A percentile compares a stretch with the other conserved stretches of the same genome.
Evolutionary conservation across 2,113 vertebrate genomes (phyloP).

Genomic region (Lepisosteus oculatus): DNA sequence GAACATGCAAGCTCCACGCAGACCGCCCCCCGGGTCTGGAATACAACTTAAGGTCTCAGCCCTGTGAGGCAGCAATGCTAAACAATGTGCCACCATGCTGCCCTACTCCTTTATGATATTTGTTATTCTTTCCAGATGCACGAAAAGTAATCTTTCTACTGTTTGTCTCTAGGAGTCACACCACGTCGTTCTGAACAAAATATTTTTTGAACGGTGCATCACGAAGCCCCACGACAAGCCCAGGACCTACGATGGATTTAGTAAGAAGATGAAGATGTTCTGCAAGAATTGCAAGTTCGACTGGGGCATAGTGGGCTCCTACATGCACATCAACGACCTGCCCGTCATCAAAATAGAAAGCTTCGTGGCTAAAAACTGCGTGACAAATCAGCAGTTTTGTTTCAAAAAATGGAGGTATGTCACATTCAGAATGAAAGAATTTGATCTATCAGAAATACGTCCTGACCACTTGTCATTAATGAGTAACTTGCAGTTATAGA

Average conservation of each 20-base stretch:
- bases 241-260: constrained; percentile 11
- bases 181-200: constrained; percentile 37
- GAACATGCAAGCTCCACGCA: too few species aligned
- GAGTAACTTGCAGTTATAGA: too few species aligned
- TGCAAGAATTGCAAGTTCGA: constrained; percentile 59
- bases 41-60: too few species aligned
- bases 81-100: too few species aligned
- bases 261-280: constrained; percentile 54
- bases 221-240: constrained; percentile 25
- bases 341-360: constrained; percentile 71
- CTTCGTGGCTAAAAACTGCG: constrained; percentile 58
- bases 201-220: constrained; percentile 26
- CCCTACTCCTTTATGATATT: too few species aligned
- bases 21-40: too few species aligned
- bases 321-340: constrained; percentile 56
- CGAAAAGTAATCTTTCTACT: background rate
- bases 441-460: constrained; percentile 49
- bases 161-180: constrained; percentile 31
- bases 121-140: too few species aligned
- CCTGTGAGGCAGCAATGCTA: too few species aligned
- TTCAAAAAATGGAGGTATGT: constrained; percentile 61
- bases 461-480: background rate
- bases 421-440: constrained; percentile 51
- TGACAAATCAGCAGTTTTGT: constrained; percentile 34
- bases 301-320: constrained; percentile 67